Evolutionary conservation across 2,888 invertebrate species (phyloP).

Genomic region (Drosophila monieri): DNA sequence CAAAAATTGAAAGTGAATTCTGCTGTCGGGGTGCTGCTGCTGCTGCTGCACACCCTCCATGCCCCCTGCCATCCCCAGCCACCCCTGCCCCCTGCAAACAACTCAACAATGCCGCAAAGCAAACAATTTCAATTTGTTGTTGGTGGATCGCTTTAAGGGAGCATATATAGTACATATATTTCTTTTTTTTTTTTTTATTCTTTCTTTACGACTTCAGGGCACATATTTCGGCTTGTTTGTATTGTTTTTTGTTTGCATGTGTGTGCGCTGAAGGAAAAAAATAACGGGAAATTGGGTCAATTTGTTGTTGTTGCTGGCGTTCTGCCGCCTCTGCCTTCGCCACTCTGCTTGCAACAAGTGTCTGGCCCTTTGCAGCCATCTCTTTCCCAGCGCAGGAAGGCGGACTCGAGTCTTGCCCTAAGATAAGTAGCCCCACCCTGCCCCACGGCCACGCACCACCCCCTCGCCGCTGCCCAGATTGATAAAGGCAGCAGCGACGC

Average conservation of each 20-base stretch:
- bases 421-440: conserved; percentile 63
- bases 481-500: conserved; percentile 59
- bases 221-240: conserved; percentile 72
- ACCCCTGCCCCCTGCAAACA: conserved; percentile 53
- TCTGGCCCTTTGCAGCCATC: conserved; percentile 64
- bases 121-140: conserved; percentile 71
- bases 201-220: conserved; percentile 54
- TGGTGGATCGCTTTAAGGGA: conserved; percentile 61
- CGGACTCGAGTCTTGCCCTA: conserved; percentile 69
- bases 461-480: conserved; percentile 33
- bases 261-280: conserved; percentile 51
- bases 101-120: conserved; percentile 72
- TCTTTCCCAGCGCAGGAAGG: conserved; percentile 44
- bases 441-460: conserved; percentile 5
- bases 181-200: conserved; percentile 19
- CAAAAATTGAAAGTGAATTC: conserved; percentile 73
- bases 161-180: conserved; percentile 28
- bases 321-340: conserved; percentile 37
- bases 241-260: conserved; percentile 27
- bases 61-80: not conserved
- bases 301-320: conserved; percentile 44
- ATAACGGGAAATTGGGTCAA: conserved; percentile 43
- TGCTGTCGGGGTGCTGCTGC: conserved; percentile 41
- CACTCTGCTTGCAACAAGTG: conserved; percentile 72
- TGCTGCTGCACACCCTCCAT: conserved; percentile 47